Evolutionary conservation across 2,888 invertebrate species (phyloP), one percentile per base, ranked within the genome.

Genomic region (Lasioglossum villosulum): DNA sequence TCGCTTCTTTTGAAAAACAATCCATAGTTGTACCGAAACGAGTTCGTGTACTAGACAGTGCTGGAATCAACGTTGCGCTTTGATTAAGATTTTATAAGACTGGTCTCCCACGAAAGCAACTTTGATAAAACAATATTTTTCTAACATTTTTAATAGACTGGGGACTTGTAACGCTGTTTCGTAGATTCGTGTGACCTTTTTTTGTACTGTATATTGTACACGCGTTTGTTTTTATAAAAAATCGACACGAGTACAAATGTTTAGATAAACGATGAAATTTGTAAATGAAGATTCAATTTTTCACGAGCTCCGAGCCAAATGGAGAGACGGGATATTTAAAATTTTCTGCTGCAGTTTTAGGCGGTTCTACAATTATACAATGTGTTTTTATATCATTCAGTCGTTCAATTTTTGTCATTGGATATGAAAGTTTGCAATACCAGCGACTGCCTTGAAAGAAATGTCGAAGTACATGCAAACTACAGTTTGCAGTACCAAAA

Each of bases 41-140:
- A 63, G 63, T 63, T 63, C 63, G 63, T 63, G 63, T 63, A 63
- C 30, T 63, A n/a, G n/a, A 56, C 12, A 56, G n/a, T 12, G n/a
- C 56, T n/a, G 12, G 12, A n/a, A 56, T n/a, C n/a, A 10, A 56
- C 23, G 10, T 56, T n/a, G 23, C 10, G n/a, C n/a, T 56, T 56
- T 23, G n/a, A n/a, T 10, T 56, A 56, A n/a, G 4, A 56, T 30
- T 63, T 30, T 2, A 30, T 12, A 4, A 63, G 30, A 63, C 19
- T 30, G 30, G 30, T 8, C 16, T 34, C 6, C 8, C 30, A n/a
- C 56, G 4, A 56, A 56, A 56, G 56, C n/a, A 56, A 12, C 56
- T n/a, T n/a, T 56, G 56, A 56, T 56, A 56, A 56, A n/a, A 56
- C n/a, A n/a, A n/a, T 12, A 56, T 56, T 56, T 56, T 56, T 56